A percentile compares a stretch with the other conserved stretches of the same genome.
phyloP scores from a whole-genome alignment of 2,888 invertebrate species.

The Plebejus argus region DNA sequence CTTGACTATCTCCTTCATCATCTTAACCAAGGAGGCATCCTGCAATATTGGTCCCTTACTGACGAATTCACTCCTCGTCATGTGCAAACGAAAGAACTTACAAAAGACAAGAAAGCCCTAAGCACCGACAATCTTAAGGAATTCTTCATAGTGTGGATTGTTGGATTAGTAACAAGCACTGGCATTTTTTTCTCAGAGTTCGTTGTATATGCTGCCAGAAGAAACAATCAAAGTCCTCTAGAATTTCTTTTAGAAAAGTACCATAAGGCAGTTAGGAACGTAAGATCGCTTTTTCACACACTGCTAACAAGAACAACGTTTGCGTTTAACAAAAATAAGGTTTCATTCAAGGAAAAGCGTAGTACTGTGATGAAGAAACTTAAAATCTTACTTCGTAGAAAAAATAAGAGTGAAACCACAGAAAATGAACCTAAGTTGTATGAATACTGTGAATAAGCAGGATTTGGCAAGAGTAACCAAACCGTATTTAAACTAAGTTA shows the following conservation, averaged over 20 bases:
- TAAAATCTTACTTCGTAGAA: neutral
- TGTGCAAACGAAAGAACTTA: constrained; percentile 45
- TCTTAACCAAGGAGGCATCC: constrained; percentile 76
- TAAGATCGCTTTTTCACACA: neutral
- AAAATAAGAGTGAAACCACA: neutral
- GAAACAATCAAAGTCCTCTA: constrained; percentile 17
- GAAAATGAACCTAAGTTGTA: neutral
- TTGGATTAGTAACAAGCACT: constrained; percentile 56
- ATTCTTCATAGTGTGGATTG: constrained; percentile 61
- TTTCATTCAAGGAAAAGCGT: neutral
- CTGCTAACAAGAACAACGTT: no score
- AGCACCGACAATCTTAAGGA: constrained; percentile 69
- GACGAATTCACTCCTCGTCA: constrained; percentile 55
- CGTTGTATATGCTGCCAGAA: constrained; percentile 25
- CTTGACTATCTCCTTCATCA: constrained; percentile 69
- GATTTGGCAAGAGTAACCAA: no score
- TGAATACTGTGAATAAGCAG: neutral
- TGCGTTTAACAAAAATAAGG: neutral
- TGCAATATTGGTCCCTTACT: constrained; percentile 62
- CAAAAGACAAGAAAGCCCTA: constrained; percentile 62
- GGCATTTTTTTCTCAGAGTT: constrained; percentile 57
- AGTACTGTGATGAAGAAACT: neutral
- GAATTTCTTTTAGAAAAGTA: neutral
- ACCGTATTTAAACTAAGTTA: no score
- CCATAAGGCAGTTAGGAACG: neutral